Base-by-base conservation (phyloP, 1,140 invertebrate genomes). In the Acyrthosiphon pisum region DNA sequence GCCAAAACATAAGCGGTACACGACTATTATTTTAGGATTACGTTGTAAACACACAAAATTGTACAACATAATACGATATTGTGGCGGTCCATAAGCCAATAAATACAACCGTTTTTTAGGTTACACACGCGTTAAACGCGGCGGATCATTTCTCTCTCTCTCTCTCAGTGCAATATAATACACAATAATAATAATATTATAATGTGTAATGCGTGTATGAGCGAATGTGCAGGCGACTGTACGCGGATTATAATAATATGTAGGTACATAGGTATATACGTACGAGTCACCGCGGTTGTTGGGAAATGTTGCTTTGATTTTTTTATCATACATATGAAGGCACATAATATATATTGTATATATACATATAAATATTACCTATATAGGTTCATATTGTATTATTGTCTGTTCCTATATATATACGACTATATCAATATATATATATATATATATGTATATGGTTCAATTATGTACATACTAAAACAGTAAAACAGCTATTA, bases 101-200 rank as follows among this genome's bases (percentile, higher is more conserved):
- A 23, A 23, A 84, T 84, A 84, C 9, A 41, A 41, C 9, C 37
- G 83, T 84, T 84, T 84, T 30, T 44, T 89, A 89, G 87, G 87
- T 89, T 89, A 89, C 87, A 89, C 87, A 89, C 87, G 30, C 30
- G 48, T 89, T 89, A 89, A 89, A 76, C 30, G 18, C n/a, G 18
- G 30, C 87, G 87, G 44, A 89, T 89, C 30, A n/a, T 89, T 46
- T 89, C n/a, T 89, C 14, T n/a, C 30, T 89, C n/a, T 89, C 14
- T n/a, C 30, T 48, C 30, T 35, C 60, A 30, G n/a, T 76, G 60
- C 60, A 76, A 76, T 76, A n/a, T 30, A 20, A 76, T 41, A 41
- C 14, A n/a, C 60, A 76, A 60, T 41, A 41, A 41, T 56, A 56
- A 68, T 76, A 68, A 56, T 56, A 56, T 30, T 68, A n/a, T 76